Conservation (phyloP, 2,113 vertebrate genomes). For the Psettodes erumei region DNA sequence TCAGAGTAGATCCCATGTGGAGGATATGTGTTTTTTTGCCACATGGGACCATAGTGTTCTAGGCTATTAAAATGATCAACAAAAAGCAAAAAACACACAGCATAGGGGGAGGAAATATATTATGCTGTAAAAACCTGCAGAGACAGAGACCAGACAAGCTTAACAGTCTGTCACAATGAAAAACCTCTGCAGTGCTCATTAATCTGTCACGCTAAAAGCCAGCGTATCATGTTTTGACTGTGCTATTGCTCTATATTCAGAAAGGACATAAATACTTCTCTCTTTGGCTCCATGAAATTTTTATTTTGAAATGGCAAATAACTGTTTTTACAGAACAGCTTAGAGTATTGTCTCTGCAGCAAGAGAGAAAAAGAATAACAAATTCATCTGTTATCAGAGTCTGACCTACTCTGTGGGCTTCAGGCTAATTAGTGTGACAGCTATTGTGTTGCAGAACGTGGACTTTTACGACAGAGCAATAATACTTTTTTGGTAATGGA, state of each 20-base stretch:
- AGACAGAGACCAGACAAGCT: slow-evolving; percentile 13
- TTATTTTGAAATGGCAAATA: slow-evolving; percentile 59
- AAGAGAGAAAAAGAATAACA: slow-evolving; percentile 62
- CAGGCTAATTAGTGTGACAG: slow-evolving; percentile 66
- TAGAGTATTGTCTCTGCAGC: slow-evolving; percentile 49
- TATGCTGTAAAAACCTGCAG: slow-evolving; percentile 56
- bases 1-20: neutral
- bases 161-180: slow-evolving; percentile 48
- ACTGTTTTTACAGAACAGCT: slow-evolving; percentile 61
- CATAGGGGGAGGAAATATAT: slow-evolving; percentile 49
- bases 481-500: slow-evolving; percentile 35
- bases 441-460: slow-evolving; percentile 52
- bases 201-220: slow-evolving; percentile 63
- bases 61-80: slow-evolving; percentile 65
- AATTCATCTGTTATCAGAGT: slow-evolving; percentile 62
- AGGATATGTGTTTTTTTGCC: slow-evolving; percentile 31
- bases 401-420: slow-evolving; percentile 60
- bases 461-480: slow-evolving; percentile 42
- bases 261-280: slow-evolving; percentile 45
- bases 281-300: slow-evolving; percentile 43
- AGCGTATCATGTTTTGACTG: slow-evolving; percentile 48
- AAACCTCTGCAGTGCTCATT: slow-evolving; percentile 35
- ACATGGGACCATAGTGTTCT: slow-evolving; percentile 29
- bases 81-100: slow-evolving; percentile 49
- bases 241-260: slow-evolving; percentile 60